Evolutionary conservation across 2,113 vertebrate species (phyloP), one percentile per base, ranked within the genome.

Genomic region (Catharus minimus): DNA sequence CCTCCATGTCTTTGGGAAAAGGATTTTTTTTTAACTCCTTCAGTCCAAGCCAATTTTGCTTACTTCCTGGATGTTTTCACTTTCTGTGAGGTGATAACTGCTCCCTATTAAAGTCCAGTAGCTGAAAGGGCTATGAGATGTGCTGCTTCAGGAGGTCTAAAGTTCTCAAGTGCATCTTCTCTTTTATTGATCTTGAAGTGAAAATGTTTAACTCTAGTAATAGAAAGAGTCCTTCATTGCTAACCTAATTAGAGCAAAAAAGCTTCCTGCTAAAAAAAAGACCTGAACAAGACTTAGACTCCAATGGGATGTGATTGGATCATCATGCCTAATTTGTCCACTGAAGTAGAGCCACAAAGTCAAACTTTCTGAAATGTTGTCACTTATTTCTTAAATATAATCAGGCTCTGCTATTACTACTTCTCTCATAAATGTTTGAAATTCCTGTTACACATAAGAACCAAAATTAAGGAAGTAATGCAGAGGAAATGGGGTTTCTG

Each of bases 281-380:
- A 17, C 46, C 5, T 61, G 19, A 72, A 68, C 9, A 15, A 11
- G 36, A 15, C 20, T 53, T 80, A 50, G 6, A 2, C 5, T 81
- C 21, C 0, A 0, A 39, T 39, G 38, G 11, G 57, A 32, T 38
- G 10, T 44, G 26, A 50, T 44, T 57, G 20, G 27, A 58, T 50
- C 20, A 68, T 49, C 47, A 15, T 32, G 21, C 21, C 7, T 60
- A 53, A 46, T 79, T 65, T 72, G 3, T 22, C 10, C 26, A 23
- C n/a, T 44, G 23, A 33, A 71, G 3, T 8, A 77, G 26, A 82
- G 67, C 4, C 12, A 27, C 2, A 2, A 46, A 39, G 22, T 64
- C 53, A 81, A 67, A 47, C 22, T 86, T 71, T 13, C 56, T 32
- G 28, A 36, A 88, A 61, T 41, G 4, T 14, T 56, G 12, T 41